Percentiles rank a stretch among this genome's conserved stretches.
Conservation (phyloP, 2,888 invertebrate genomes). For the Amiota communis region DNA sequence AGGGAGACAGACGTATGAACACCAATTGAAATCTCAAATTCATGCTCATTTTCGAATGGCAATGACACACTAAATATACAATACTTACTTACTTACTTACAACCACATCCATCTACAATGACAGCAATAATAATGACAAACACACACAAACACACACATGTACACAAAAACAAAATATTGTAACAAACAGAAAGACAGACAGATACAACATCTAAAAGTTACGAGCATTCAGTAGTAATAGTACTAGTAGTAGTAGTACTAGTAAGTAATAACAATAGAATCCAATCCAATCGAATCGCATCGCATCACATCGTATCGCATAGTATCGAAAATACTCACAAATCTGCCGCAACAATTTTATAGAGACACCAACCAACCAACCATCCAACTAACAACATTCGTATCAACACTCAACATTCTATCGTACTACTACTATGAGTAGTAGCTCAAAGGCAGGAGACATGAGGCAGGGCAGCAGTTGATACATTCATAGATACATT, state of each 20-base stretch:
- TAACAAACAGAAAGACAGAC: background rate
- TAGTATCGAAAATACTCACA: conserved; percentile 4
- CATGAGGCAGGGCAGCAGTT: conserved; percentile 34
- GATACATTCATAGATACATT: conserved; percentile 40
- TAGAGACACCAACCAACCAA: too few relatives aligned
- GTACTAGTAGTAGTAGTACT: background rate
- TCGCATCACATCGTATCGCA: conserved; percentile 15
- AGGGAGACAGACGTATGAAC: background rate
- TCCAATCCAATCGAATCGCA: conserved; percentile 54
- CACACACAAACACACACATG: conserved; percentile 46
- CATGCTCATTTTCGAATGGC: conserved; percentile 48
- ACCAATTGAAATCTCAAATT: conserved; percentile 58
- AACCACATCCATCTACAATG: conserved; percentile 43
- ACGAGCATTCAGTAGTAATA: background rate
- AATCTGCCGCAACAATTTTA: background rate
- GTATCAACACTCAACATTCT: too few relatives aligned
- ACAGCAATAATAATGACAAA: conserved; percentile 8
- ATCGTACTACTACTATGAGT: too few relatives aligned
- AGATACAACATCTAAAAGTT: background rate
- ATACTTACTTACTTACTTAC: conserved; percentile 45
- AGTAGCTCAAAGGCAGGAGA: too few relatives aligned
- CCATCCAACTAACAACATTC: too few relatives aligned
- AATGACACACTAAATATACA: conserved; percentile 59
- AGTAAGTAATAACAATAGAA: conserved; percentile 51
- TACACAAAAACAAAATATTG: background rate